Conservation (phyloP, 1,140 invertebrate genomes). For the Zaprionus inermis region DNA sequence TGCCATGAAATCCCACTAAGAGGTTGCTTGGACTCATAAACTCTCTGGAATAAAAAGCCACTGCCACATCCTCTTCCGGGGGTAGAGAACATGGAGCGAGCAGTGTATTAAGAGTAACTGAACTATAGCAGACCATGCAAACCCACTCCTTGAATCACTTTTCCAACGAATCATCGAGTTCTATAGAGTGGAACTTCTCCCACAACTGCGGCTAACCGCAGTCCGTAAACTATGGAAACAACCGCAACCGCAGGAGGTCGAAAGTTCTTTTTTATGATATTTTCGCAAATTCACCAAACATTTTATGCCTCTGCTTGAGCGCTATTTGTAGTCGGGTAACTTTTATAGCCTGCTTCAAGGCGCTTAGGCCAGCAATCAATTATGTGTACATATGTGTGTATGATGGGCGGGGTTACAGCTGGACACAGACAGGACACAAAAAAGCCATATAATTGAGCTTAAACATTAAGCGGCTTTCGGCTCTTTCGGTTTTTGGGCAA, state of each 20-base stretch:
- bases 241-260: slow-evolving; percentile 30
- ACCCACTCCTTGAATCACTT: not conserved
- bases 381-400: not conserved
- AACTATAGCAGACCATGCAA: not conserved
- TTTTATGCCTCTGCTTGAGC: slow-evolving; percentile 39
- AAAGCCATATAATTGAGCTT: slow-evolving; percentile 80
- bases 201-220: not conserved
- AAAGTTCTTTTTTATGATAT: slow-evolving; percentile 61
- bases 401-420: not conserved
- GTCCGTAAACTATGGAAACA: slow-evolving; percentile 22
- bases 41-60: not conserved
- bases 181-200: not conserved
- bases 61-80: not conserved
- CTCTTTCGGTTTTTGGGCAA: slow-evolving; percentile 30
- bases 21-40: not conserved
- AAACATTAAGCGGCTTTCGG: slow-evolving; percentile 71
- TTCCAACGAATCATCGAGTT: not conserved
- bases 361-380: slow-evolving; percentile 45
- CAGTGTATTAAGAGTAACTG: not conserved
- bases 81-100: not conserved
- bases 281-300: slow-evolving; percentile 52
- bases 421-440: slow-evolving; percentile 4
- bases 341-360: slow-evolving; percentile 70
- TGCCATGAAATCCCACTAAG: too few species aligned
- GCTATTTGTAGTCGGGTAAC: slow-evolving; percentile 30